Evolutionary conservation across 2,888 invertebrate species (phyloP).

Genomic region (Ellobium chinense): DNA sequence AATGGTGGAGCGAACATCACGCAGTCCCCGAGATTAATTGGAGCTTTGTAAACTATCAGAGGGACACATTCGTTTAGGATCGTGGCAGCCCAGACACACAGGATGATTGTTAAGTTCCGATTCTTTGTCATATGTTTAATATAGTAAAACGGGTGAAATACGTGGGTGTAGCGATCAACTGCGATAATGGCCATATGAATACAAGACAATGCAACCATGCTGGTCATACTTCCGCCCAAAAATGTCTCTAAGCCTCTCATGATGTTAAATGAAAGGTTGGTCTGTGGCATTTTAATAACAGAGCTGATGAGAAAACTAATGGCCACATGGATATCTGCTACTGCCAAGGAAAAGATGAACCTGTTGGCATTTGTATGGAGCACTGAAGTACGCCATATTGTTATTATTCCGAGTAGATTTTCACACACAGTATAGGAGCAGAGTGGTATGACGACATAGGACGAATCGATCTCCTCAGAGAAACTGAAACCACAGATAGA

Average conservation of each 20-base stretch:
- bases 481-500: background rate
- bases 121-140: background rate
- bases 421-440: background rate
- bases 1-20: background rate
- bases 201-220: background rate
- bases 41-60: background rate
- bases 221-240: too few relatives aligned
- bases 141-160: conserved; percentile 4
- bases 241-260: too few relatives aligned
- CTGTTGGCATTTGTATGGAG: background rate
- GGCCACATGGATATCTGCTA: background rate
- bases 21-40: background rate
- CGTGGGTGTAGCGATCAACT: background rate
- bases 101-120: background rate
- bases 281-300: too few relatives aligned
- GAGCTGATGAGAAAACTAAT: background rate
- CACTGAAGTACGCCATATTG: background rate
- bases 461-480: too few relatives aligned
- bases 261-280: too few relatives aligned
- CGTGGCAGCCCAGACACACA: background rate
- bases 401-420: background rate
- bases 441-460: background rate
- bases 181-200: conserved; percentile 2
- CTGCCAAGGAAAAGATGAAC: background rate
- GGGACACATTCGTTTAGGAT: background rate